Base-by-base conservation (phyloP, 92 coral and sea anemone species). In the Palythoa grandis region DNA sequence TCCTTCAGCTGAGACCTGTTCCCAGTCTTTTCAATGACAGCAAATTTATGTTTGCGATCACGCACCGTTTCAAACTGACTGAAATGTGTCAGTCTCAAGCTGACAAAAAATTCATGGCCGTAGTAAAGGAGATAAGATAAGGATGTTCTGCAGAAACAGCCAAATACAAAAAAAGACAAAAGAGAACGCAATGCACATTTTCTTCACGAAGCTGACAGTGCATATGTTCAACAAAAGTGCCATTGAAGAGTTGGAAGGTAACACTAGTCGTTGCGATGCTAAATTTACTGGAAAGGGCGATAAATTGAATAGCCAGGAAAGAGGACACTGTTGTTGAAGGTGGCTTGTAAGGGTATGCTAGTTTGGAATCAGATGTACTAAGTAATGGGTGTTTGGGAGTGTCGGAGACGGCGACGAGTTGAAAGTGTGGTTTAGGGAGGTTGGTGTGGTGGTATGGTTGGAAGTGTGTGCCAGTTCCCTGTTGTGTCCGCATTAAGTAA, bases 11-110 rank as follows among this genome's bases (percentile, higher is more conserved):
- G 40, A 74, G 80, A 37, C 91, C 93, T 9, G 83, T 77, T 35
- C 93, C 93, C 7, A 90, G 52, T 71, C 54, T 87, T 15, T 90
- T 87, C 57, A 90, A 83, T 72, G 83, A 69, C 15, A 90, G 90
- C 29, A 48, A 63, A 23, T 86, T 89, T 61, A 71, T 85, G 87
- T 89, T 89, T 67, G 77, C 86, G 14, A 85, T 89, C 13, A 37
- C 87, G 11, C 92, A 89, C 66, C 76, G 83, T 23, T 80, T 85
- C 47, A 68, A 56, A 22, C 72, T 89, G 20, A 57, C 75, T 25
- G 78, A 86, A 50, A 20, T 86, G 83, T 57, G 63, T 0, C 83
- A 86, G 54, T 57, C 61, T 7, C 74, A 76, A 60, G 83, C 72
- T 1, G 83, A 86, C 22, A 29, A 57, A 29, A 3, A 24, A 16